Base-by-base conservation (phyloP, 1,140 invertebrate genomes). In the Orchesella cincta region DNA sequence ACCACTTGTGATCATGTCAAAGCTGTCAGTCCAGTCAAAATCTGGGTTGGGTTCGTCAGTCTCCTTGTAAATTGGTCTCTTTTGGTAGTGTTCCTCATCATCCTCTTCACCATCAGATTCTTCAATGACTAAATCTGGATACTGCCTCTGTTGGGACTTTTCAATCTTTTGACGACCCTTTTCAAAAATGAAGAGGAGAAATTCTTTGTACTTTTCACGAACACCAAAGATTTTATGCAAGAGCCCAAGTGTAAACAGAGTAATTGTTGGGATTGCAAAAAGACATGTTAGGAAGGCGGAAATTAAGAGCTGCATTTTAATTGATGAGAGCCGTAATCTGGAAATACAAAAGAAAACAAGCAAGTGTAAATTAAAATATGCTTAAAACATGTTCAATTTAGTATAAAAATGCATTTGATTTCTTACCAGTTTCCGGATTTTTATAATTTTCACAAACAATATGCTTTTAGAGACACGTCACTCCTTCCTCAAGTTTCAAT, bases 171-270 rank as follows among this genome's bases (percentile, higher is more conserved):
- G 34, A 23, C 71, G 71, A 8, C 71, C 71, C 71, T 51, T 73
- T 26, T 73, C 71, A 23, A 73, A 73, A 26, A 73, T 35, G 35
- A 73, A 73, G 29, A 73, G 71, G 39, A 73, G 71, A 36, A 73
- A 51, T 3, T 73, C 71, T 23, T 73, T 73, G 35, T 73, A 73
- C 26, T 73, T 73, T 73, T 73, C 33, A 8, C 71, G 34, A 3
- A 73, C 71, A 2, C 71, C 71, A 46, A 73, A 73, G 8, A 73
- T 36, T 46, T 73, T 73, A 23, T 73, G 71, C 33, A 73, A 46
- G 18, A 73, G 34, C 36, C 71, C 71, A 1, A 73, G 23, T 8
- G 26, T 20, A 28, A 73, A 73, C 36, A 73, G 26, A 35, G 36
- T 73, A 2, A 73, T 5, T 26, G 71, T 73, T 12, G 71, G 71